Conservation (phyloP, 2,888 invertebrate genomes). For the Xanthia icteritia region DNA sequence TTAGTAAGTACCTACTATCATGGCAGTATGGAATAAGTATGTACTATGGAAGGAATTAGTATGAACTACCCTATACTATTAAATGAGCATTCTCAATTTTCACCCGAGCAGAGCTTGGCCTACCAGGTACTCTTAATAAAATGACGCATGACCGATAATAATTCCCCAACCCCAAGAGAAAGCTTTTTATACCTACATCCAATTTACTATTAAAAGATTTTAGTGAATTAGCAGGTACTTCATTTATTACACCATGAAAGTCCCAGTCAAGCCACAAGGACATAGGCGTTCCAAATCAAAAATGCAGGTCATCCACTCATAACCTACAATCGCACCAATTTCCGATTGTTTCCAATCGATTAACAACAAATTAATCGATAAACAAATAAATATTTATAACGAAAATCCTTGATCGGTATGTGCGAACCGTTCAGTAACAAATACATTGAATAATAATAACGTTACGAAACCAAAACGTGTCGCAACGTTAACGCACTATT, state of each 20-base stretch:
- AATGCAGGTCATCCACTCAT: slow-evolving; percentile 12
- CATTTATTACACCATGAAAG: slow-evolving; percentile 1
- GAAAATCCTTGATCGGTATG: slow-evolving; percentile 50
- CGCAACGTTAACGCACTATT: slow-evolving; percentile 42
- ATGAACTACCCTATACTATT: too few relatives aligned
- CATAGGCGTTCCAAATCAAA: slow-evolving; percentile 27
- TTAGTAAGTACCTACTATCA: too few relatives aligned
- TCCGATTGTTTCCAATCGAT: slow-evolving; percentile 59
- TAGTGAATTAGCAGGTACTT: neutral
- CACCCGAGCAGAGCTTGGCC: too few relatives aligned
- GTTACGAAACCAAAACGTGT: slow-evolving; percentile 48
- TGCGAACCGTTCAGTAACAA: slow-evolving; percentile 49
- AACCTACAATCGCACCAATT: slow-evolving; percentile 39
- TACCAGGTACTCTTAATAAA: too few relatives aligned
- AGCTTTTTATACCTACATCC: neutral
- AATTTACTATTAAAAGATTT: neutral
- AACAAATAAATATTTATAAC: slow-evolving; percentile 38
- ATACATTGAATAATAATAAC: slow-evolving; percentile 47
- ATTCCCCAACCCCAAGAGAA: neutral
- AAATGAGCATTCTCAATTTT: too few relatives aligned
- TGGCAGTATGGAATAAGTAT: too few relatives aligned
- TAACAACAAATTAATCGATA: slow-evolving; percentile 31
- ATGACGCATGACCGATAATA: too few relatives aligned
- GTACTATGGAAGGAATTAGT: too few relatives aligned
- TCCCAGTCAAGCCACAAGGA: slow-evolving; percentile 15